These are phyloP conservation scores for Scomber scombrus DNA, from an alignment of 2,113 vertebrate genomes.

Conservation along the genomic window DNA sequence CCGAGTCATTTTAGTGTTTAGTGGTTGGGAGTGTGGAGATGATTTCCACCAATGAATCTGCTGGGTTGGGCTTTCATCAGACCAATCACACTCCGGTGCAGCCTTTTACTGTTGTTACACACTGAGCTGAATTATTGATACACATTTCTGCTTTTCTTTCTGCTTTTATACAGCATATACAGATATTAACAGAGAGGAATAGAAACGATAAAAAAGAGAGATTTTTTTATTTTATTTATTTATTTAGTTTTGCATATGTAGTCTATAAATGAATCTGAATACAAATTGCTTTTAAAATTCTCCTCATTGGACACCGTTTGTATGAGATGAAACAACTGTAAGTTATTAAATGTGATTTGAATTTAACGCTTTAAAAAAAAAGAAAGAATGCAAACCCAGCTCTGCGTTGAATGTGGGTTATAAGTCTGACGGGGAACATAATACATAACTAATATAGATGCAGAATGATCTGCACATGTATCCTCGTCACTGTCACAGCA, in stretches of 20 bases:
- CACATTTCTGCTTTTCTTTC: constrained; percentile 51
- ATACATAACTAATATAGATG: not conserved
- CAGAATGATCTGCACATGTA: not conserved
- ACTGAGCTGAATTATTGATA: constrained; percentile 70
- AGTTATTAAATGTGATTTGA: not conserved
- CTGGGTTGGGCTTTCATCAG: constrained; percentile 80
- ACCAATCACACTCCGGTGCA: constrained; percentile 76
- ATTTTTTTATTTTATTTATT: not conserved
- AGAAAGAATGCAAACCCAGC: not conserved
- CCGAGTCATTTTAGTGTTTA: constrained; percentile 84
- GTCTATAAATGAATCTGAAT: not conserved
- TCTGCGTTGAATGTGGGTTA: not conserved
- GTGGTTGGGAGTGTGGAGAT: constrained; percentile 77
- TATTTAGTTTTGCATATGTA: not conserved
- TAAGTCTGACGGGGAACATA: not conserved
- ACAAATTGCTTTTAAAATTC: not conserved
- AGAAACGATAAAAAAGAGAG: not conserved
- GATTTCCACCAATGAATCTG: constrained; percentile 78
- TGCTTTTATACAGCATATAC: constrained; percentile 4
- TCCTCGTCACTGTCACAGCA: not conserved
- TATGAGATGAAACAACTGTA: not conserved
- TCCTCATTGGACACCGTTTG: not conserved
- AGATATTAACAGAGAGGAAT: not conserved
- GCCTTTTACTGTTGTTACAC: constrained; percentile 53
- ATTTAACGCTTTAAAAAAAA: not conserved